phyloP scores from a whole-genome alignment of 1,140 invertebrate species.

The Prorops nasuta region DNA sequence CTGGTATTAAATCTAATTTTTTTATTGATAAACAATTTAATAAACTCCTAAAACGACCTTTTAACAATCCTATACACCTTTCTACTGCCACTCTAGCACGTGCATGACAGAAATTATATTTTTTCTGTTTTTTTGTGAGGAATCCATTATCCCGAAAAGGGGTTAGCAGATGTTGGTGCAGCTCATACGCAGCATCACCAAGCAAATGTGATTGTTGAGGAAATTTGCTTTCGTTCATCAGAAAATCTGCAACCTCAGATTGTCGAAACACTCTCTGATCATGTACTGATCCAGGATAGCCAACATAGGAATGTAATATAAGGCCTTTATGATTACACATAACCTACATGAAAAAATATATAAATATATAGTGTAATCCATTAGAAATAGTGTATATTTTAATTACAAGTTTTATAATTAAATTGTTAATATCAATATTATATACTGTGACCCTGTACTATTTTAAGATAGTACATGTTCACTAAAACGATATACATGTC shows the following conservation, averaged over 20 bases:
- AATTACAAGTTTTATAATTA: too few relatives aligned
- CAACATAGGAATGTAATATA: slow-evolving; percentile 3
- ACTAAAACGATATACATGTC: too few relatives aligned
- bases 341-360: not conserved
- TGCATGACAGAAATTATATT: slow-evolving; percentile 11
- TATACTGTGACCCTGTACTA: too few relatives aligned
- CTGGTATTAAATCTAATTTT: slow-evolving; percentile 6
- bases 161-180: slow-evolving; percentile 9
- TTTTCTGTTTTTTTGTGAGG: slow-evolving; percentile 8
- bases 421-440: too few relatives aligned
- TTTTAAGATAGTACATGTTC: too few relatives aligned
- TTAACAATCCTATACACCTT: slow-evolving; percentile 11
- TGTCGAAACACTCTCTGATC: slow-evolving; percentile 13
- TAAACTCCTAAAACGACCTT: slow-evolving; percentile 15
- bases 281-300: slow-evolving; percentile 6
- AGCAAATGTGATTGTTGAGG: not conserved
- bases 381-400: too few relatives aligned
- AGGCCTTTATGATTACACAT: slow-evolving; percentile 1
- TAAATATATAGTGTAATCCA: too few relatives aligned
- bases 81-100: slow-evolving; percentile 10
- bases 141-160: slow-evolving; percentile 12
- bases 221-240: slow-evolving; percentile 1
- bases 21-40: slow-evolving; percentile 6
- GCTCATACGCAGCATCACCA: slow-evolving; percentile 6
- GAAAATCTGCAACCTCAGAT: slow-evolving; percentile 5